phyloP scores from a whole-genome alignment of 1,140 invertebrate species.

The Bombus haemorrhoidalis region DNA sequence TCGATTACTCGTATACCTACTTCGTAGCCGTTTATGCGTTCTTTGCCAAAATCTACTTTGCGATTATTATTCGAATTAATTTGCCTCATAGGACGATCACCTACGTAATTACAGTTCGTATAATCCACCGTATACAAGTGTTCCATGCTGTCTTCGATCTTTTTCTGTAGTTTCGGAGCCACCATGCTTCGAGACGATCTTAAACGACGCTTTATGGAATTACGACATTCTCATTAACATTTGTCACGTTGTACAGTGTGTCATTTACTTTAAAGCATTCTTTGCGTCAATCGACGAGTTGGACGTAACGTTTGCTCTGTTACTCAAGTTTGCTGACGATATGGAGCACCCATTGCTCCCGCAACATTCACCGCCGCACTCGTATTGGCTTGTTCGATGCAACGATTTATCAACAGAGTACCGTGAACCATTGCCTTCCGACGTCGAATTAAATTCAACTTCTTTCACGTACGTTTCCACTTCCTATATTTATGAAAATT shows the following conservation, averaged over 20 bases:
- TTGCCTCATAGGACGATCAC: background rate
- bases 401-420: background rate
- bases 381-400: background rate
- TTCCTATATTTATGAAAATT: background rate
- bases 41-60: slow-evolving; percentile 3
- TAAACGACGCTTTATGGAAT: background rate
- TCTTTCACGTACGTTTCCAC: slow-evolving; percentile 17
- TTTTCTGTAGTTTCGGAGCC: background rate
- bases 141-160: background rate
- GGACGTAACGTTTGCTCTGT: background rate
- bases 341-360: background rate
- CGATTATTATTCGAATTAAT: background rate
- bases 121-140: background rate
- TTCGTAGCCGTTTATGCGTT: no score
- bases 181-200: slow-evolving; percentile 23
- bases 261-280: slow-evolving; percentile 16
- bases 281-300: background rate
- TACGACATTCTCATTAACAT: background rate
- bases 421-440: background rate
- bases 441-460: background rate
- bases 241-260: background rate
- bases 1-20: background rate
- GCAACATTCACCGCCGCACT: slow-evolving; percentile 20
- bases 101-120: background rate
- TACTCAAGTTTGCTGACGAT: background rate